Evolutionary conservation across 2,888 invertebrate species (phyloP), one percentile per base, ranked within the genome.

Genomic region (Latheticus oryzae): DNA sequence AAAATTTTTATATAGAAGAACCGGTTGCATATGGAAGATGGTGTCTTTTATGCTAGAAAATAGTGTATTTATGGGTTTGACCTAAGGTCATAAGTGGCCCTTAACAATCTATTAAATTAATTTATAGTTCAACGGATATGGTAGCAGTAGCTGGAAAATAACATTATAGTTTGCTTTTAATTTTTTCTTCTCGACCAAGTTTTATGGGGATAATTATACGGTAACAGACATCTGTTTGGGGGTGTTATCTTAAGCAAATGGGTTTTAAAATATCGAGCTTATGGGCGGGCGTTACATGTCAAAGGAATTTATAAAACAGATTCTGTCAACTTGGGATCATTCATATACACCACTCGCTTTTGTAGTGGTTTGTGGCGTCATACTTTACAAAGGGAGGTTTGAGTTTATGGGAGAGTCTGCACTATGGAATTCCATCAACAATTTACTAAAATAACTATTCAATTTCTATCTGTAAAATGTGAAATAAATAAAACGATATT

Each of bases 31-130:
- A n/a, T n/a, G n/a, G n/a, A n/a, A n/a, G n/a, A n/a, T n/a, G n/a
- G n/a, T n/a, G n/a, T n/a, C n/a, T n/a, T n/a, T n/a, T n/a, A n/a
- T n/a, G n/a, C n/a, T 59, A 54, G 60, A 60, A 48, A 58, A 52
- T 48, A 62, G 65, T 62, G 66, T 70, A 73, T 75, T 73, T 72
- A 73, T 74, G 73, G 61, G 62, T 71, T 71, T 73, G 75, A 75
- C 74, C 75, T 63, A 50, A 65, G 73, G 73, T 72, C 73, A 66
- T 60, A 62, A 60, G 64, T 62, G n/a, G 61, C 67, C 68, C 68
- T 67, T 68, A 66, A 67, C 62, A 67, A 71, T 70, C 69, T 70
- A 73, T 72, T 73, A 72, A 70, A 53, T 63, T 65, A 67, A 71
- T 72, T 72, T 72, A 72, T 72, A 62, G 70, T 64, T 66, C 67